Base-by-base conservation (phyloP, 92 coral and sea anemone genomes). In the Parazoanthus swiftii region DNA sequence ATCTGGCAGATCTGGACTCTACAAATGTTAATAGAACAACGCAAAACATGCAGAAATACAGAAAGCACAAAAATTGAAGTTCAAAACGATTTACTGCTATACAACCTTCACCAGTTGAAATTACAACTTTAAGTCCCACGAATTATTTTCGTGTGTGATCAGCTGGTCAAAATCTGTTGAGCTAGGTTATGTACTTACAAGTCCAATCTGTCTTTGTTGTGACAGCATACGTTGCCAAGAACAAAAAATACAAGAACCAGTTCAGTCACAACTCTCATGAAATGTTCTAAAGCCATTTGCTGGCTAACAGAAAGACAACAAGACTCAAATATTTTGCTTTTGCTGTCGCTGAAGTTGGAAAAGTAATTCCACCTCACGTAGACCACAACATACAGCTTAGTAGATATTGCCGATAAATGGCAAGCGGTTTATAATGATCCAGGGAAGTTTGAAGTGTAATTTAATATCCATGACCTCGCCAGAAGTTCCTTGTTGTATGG, bases 131-230 rank as follows among this genome's bases (percentile, higher is more conserved):
- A 35, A 21, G 42, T 33, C 15, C 79, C 26, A 48, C 66, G 37
- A 82, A 68, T 42, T 18, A 14, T 72, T 48, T 70, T 23, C 33
- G 58, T 26, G 8, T 48, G n/a, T 29, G 37, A 71, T 33, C 77
- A 82, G 48, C 18, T 82, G 59, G 42, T 83, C 67, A 16, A 20
- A 70, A 44, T 42, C 74, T 35, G 26, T 46, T 35, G 23, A 50
- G 58, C 43, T 83, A 37, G 44, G 59, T 83, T 70, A 18, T 84
- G 5, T 84, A 84, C 87, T 84, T 84, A 84, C 87, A 84, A 84
- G 66, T 84, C 87, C 77, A 84, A 54, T 7, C 85, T 68, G 29
- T 74, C 65, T n/a, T 48, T 58, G 4, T 10, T 48, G 37, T 70
- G 29, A 16, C 87, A 33, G 15, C 23, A n/a, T 13, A 84, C 79